Conservation (phyloP, 1,140 invertebrate genomes). For the Drosophila mojavensis region DNA sequence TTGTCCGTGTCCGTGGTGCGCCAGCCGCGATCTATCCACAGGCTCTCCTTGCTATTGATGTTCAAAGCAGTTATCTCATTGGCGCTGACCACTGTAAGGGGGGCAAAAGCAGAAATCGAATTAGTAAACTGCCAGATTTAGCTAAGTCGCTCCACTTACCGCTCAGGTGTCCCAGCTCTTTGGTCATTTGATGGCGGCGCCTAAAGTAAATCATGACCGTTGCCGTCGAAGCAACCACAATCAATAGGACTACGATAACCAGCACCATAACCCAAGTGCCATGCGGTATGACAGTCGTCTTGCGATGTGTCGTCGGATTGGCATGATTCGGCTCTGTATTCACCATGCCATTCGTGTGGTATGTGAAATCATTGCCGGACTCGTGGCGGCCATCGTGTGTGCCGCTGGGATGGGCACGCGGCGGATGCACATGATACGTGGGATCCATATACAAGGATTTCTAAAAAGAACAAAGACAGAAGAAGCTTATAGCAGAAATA, state of each 20-base stretch:
- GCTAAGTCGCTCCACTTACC: constrained; percentile 48
- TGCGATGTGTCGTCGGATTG: constrained; percentile 77
- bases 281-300: constrained; percentile 85
- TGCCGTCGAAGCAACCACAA: constrained; percentile 88
- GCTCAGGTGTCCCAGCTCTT: constrained; percentile 86
- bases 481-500: not conserved
- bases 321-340: constrained; percentile 52
- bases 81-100: constrained; percentile 85
- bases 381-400: constrained; percentile 70
- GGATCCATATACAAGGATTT: constrained; percentile 87
- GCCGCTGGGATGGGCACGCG: constrained; percentile 85
- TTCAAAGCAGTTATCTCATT: constrained; percentile 88
- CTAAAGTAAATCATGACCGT: constrained; percentile 88
- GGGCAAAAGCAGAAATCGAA: not conserved
- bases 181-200: constrained; percentile 86
- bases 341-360: constrained; percentile 63
- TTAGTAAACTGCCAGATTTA: not conserved
- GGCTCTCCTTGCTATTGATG: constrained; percentile 88
- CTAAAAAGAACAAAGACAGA: constrained; percentile 27
- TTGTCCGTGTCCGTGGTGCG: constrained; percentile 88
- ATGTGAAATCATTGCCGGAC: constrained; percentile 64
- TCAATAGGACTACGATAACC: constrained; percentile 86
- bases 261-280: constrained; percentile 92
- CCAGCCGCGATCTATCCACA: constrained; percentile 92
- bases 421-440: constrained; percentile 85